Evolutionary conservation across 2,797 vertebrate genomes (phyloP), one percentile per base, ranked within the genome.

Genomic region (Arnoldichthys spilopterus): DNA sequence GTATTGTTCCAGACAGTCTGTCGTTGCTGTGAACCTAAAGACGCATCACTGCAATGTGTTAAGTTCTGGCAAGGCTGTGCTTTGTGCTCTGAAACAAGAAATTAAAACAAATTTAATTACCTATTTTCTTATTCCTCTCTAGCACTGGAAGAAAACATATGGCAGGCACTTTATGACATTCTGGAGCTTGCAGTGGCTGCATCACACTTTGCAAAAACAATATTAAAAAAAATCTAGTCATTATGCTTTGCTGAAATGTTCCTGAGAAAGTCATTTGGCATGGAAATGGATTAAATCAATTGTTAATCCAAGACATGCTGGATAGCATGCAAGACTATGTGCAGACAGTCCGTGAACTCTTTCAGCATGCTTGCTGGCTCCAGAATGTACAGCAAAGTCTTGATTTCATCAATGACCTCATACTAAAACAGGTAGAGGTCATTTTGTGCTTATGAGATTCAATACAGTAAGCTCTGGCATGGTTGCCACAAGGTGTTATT

Each of bases 381-480:
- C 59, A 64, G 47, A 59, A n/a, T 7, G 18, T 37, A n/a, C 56
- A 58, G 18, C 62, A 72, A 32, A 56, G 34, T 56, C 37, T 67
- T 74, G 62, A 76, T 69, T 51, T 78, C 63, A 76, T 74, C 70
- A 24, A 78, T 80, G 67, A 72, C 51, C 72, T 71, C 66, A 80
- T 80, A 22, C 26, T 62, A 59, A 49, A 37, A 22, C 62, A 61
- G 66, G 47, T 76, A 69, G 67, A 49, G 66, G 70, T 67, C 76
- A 72, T 49, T 37, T 59, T 64, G 61, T 53, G 74, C 75, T 74
- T 8, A 54, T 12, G 74, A 69, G 20, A 49, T 85, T 61, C 43
- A 84, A 79, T 80, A 81, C 77, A 59, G 49, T 86, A 88, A 90
- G 58, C 84, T 89, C 85, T 87, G 74, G 37, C 56, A 51, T 43